Evolutionary conservation across 2,113 vertebrate species (phyloP).

Genomic region (Takifugu bimaculatus): DNA sequence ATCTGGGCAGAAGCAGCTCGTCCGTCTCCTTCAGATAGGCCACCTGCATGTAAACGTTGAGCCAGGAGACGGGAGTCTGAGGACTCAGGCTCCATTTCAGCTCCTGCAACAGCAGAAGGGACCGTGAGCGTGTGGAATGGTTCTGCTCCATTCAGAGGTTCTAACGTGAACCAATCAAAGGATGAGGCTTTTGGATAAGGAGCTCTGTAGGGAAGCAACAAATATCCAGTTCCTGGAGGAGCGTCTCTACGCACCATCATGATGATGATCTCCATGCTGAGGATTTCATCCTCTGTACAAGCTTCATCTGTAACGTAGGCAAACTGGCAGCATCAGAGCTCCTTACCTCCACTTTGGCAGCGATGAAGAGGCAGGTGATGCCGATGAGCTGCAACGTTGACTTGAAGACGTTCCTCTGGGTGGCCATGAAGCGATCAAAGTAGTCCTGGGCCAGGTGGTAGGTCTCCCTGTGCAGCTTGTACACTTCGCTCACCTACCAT

Average conservation of each 20-base stretch:
- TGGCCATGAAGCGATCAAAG: slow-evolving; percentile 97
- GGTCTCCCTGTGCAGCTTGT: slow-evolving; percentile 93
- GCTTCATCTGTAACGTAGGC: slow-evolving; percentile 96
- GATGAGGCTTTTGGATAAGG: too few species aligned
- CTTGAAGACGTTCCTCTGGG: slow-evolving; percentile 87
- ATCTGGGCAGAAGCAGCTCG: slow-evolving; percentile 84
- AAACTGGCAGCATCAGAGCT: slow-evolving; percentile 71
- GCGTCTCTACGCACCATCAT: slow-evolving; percentile 82
- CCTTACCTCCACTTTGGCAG: slow-evolving; percentile 91
- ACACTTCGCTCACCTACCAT: slow-evolving; percentile 91
- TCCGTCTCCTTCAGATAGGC: slow-evolving; percentile 81
- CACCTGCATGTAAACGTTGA: slow-evolving; percentile 97
- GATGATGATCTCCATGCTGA: slow-evolving; percentile 91
- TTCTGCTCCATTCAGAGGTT: too few species aligned
- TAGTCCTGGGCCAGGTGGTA: slow-evolving; percentile 95
- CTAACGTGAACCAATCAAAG: too few species aligned
- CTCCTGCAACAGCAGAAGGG: slow-evolving; percentile 71
- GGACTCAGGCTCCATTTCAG: slow-evolving; percentile 92
- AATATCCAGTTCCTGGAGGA: too few species aligned
- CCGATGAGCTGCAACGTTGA: slow-evolving; percentile 92
- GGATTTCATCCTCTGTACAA: slow-evolving; percentile 92
- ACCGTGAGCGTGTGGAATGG: too few species aligned
- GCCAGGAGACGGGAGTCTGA: slow-evolving; percentile 90
- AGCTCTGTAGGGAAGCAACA: too few species aligned
- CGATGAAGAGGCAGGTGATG: slow-evolving; percentile 91